phyloP scores from a whole-genome alignment of 2,888 invertebrate genomes.

The Chalcosyrphus nemorum region DNA sequence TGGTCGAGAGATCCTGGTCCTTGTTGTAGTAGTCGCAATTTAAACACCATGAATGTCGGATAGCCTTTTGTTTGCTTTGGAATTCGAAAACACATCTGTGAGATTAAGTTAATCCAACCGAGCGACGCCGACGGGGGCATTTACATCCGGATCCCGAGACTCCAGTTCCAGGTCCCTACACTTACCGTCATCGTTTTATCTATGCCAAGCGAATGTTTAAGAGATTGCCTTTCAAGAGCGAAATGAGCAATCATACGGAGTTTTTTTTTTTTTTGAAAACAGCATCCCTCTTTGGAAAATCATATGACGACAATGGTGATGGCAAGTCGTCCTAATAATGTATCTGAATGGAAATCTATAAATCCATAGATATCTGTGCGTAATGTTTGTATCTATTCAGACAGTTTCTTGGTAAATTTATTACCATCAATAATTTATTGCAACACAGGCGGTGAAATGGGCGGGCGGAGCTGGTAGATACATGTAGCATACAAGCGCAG shows the following conservation, averaged over 20 bases:
- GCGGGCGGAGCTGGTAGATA: background rate
- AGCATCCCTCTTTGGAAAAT: conserved; percentile 8
- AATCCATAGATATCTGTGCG: conserved; percentile 25
- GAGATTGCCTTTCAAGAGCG: conserved; percentile 8
- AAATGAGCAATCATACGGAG: conserved; percentile 51
- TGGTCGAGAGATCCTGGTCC: conserved; percentile 6
- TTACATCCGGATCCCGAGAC: no score
- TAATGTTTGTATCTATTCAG: background rate
- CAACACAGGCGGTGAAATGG: conserved; percentile 11
- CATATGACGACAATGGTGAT: background rate
- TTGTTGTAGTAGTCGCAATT: conserved; percentile 11
- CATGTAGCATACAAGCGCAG: background rate
- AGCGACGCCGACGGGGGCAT: no score
- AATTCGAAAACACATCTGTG: conserved; percentile 30
- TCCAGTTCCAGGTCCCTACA: no score
- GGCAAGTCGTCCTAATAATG: conserved; percentile 12
- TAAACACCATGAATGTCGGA: conserved; percentile 7
- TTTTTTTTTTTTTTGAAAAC: conserved; percentile 24
- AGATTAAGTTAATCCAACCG: conserved; percentile 29
- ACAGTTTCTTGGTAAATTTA: conserved; percentile 35
- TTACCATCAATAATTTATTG: conserved; percentile 51
- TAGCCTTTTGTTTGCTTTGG: conserved; percentile 23
- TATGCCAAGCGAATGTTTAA: conserved; percentile 4
- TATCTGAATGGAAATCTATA: conserved; percentile 37
- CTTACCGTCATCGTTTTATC: no score